These are phyloP conservation scores for Drosophila ochracea DNA, from an alignment of 2,888 invertebrate species.

Conservation along the genomic window DNA sequence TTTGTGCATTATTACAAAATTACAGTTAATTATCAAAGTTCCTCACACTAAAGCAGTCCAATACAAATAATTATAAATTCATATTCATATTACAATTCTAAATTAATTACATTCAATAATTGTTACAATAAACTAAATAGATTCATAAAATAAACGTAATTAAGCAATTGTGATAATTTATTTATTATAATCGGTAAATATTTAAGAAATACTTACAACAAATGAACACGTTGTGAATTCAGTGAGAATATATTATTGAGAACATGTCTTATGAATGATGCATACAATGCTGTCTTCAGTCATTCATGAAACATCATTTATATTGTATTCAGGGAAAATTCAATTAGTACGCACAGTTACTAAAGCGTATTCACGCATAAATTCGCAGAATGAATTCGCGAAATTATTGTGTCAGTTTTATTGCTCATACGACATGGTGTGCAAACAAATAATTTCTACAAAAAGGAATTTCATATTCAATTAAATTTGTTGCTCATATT, in stretches of 20 bases:
- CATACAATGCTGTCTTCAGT: constrained; percentile 15
- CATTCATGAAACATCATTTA: constrained; percentile 17
- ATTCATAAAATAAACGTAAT: background rate
- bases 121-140: background rate
- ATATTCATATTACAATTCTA: background rate
- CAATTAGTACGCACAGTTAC: constrained; percentile 50
- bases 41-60: background rate
- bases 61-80: background rate
- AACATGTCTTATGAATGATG: constrained; percentile 6
- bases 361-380: background rate
- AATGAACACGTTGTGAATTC: background rate
- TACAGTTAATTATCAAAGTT: background rate
- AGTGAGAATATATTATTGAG: constrained; percentile 6
- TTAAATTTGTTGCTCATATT: constrained; percentile 58
- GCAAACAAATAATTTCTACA: constrained; percentile 53
- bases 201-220: background rate
- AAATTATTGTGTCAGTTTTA: constrained; percentile 66
- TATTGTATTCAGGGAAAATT: constrained; percentile 49
- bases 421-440: constrained; percentile 68
- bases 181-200: background rate
- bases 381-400: constrained; percentile 31
- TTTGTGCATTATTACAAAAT: background rate
- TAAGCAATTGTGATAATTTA: background rate
- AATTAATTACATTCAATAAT: background rate
- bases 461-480: constrained; percentile 39